Evolutionary conservation across 2,888 invertebrate genomes (phyloP), one percentile per base, ranked within the genome.

Genomic region (Hirtodrosophila confusa): DNA sequence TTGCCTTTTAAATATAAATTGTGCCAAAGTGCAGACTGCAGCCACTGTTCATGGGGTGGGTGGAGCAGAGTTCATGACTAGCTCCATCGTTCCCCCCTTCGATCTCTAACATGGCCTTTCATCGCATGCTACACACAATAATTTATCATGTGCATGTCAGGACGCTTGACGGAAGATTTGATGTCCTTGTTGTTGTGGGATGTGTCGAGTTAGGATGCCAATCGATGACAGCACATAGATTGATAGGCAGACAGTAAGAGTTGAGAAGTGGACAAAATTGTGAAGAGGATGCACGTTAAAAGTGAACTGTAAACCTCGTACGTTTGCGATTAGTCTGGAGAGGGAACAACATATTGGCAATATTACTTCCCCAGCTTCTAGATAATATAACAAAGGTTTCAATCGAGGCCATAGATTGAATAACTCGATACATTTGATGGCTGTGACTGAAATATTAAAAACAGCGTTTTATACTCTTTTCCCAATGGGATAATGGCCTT

Each of bases 101-200:
- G 9, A 8, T 4, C 31, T 9, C 9, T 7, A 31, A 23, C 35
- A 39, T 40, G 5, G 65, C 51, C 64, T 72, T 69, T 85, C 75
- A 62, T 78, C 83, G 69, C 63, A 48, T 57, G 41, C 55, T 61
- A 58, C 64, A 78, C 57, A 86, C 67, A 80, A 61, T 74, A 70
- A 86, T 84, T 80, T 86, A 86, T 80, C 84, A 76, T 83, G 86
- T 83, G 67, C 69, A 67, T 80, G 63, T 60, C 69, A 33, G 53
- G 63, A 62, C 47, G 62, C 66, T 64, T 62, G 71, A 72, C 63
- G 53, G 41, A 60, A 60, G 71, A 73, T 76, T 86, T 70, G 77
- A 55, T 69, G 70, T 65, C 51, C 62, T 53, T 51, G 47, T 24
- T 70, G 43, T 33, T 48, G 55, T 75, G 69, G 37, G 36, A 40